These are phyloP conservation scores for Stegastes partitus DNA, from an alignment of 2,113 vertebrate species.

Conservation along the genomic window DNA sequence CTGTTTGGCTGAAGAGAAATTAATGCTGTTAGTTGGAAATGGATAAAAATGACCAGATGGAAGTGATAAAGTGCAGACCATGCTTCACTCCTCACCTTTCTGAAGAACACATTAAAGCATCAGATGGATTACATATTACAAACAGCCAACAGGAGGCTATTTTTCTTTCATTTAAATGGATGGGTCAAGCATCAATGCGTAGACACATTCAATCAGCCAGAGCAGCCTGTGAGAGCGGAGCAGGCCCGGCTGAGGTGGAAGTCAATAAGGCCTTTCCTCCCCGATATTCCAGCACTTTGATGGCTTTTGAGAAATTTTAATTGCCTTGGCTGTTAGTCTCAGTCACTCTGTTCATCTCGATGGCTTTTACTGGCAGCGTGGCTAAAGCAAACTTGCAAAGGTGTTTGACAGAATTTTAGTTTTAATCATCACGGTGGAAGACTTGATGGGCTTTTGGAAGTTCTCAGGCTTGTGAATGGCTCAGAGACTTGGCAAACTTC, in stretches of 20 bases:
- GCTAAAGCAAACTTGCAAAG: constrained; percentile 38
- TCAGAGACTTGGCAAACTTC: constrained; percentile 25
- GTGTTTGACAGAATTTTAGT: constrained; percentile 30
- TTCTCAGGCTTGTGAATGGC: constrained; percentile 3
- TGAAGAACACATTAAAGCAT: constrained; percentile 3
- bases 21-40: constrained; percentile 46
- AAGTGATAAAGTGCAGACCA: constrained; percentile 25
- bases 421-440: constrained; percentile 49
- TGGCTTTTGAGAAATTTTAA: constrained; percentile 52
- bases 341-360: constrained; percentile 1
- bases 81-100: constrained; percentile 15
- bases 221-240: constrained; percentile 14
- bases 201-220: constrained; percentile 9
- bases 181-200: constrained; percentile 8
- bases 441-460: constrained; percentile 11
- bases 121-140: constrained; percentile 17
- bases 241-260: constrained; percentile 10
- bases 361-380: constrained; percentile 35
- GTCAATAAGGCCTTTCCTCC: constrained; percentile 31
- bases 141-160: background rate
- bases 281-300: constrained; percentile 27
- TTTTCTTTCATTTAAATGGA: constrained; percentile 24
- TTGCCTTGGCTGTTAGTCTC: constrained; percentile 41
- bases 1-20: constrained; percentile 46
- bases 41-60: constrained; percentile 52